Base-by-base conservation (phyloP, 1,140 invertebrate species). In the Drosophila albomicans region DNA sequence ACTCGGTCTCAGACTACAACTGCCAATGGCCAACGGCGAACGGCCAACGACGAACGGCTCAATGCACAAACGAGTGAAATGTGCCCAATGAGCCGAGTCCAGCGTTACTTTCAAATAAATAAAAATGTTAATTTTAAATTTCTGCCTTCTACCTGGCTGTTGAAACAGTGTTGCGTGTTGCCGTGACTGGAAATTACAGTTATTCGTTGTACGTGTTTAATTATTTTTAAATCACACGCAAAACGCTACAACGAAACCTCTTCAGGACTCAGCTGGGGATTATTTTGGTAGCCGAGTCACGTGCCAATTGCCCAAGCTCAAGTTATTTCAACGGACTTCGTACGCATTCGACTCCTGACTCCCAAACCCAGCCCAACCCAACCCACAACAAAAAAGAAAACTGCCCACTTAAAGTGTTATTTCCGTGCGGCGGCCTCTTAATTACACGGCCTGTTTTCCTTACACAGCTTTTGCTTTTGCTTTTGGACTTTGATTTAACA, bases 61-160 rank as follows among this genome's bases (percentile, higher is more conserved):
- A 25, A 25, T 25, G 20, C 20, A 25, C n/a, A 20, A 48, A 16
- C 20, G 46, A 16, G 45, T 4, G 57, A 62, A 20, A 8, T 10
- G 41, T 41, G 77, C 71, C 86, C 82, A 87, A 87, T 88, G 85
- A 78, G 86, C 70, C 85, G 59, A 32, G 35, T 48, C 41, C 49
- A 49, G 61, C 68, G 75, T 81, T 85, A 77, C 85, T 89, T 89
- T 78, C 75, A 88, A 81, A 88, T 89, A 88, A 88, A 88, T 88
- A 88, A 88, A 88, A 88, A 88, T 88, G 85, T 85, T 88, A 89
- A 88, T 88, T 88, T 88, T 88, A 88, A 88, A 88, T 67, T 69
- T 75, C 67, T 51, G 46, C 52, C 59, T 13, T 46, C n/a, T 32
- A 2, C 30, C 15, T 8, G 10, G n/a, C n/a, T 0, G 11, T 11